phyloP scores from a whole-genome alignment of 64 coral and sea anemone species.

The Montipora efflorescens region DNA sequence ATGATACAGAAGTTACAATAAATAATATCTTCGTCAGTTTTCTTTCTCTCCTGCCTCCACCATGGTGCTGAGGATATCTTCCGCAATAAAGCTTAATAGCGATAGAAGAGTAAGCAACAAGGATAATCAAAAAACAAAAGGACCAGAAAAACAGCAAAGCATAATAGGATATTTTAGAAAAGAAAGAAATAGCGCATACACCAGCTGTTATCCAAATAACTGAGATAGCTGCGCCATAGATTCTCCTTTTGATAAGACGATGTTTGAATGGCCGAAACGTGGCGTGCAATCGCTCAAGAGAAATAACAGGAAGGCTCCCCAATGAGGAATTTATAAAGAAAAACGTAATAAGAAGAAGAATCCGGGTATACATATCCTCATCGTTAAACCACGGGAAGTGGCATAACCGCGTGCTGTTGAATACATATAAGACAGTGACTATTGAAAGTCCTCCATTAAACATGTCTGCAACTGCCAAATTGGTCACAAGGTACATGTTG shows the following conservation, averaged over 20 bases:
- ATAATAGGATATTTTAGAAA: too few relatives aligned
- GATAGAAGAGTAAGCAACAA: not conserved
- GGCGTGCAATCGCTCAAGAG: not conserved
- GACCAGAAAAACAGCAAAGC: too few relatives aligned
- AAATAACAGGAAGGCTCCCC: not conserved
- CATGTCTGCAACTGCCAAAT: slow-evolving; percentile 10
- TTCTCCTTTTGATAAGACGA: not conserved
- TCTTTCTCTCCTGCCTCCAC: not conserved
- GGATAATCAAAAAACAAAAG: not conserved
- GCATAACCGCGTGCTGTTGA: not conserved
- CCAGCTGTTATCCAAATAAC: not conserved
- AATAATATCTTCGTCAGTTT: not conserved
- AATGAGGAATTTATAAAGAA: not conserved
- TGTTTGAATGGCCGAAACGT: slow-evolving; percentile 1
- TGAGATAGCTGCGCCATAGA: too few relatives aligned
- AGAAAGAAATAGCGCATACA: not conserved
- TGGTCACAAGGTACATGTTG: not conserved
- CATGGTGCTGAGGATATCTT: slow-evolving; percentile 15
- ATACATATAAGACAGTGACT: not conserved
- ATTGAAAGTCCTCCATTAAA: not conserved
- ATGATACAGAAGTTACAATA: not conserved
- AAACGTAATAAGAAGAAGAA: too few relatives aligned
- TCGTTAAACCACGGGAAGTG: not conserved
- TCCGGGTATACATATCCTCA: not conserved
- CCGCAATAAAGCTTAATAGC: not conserved